phyloP scores from a whole-genome alignment of 2,113 vertebrate species.

The Trogon melanurus region DNA sequence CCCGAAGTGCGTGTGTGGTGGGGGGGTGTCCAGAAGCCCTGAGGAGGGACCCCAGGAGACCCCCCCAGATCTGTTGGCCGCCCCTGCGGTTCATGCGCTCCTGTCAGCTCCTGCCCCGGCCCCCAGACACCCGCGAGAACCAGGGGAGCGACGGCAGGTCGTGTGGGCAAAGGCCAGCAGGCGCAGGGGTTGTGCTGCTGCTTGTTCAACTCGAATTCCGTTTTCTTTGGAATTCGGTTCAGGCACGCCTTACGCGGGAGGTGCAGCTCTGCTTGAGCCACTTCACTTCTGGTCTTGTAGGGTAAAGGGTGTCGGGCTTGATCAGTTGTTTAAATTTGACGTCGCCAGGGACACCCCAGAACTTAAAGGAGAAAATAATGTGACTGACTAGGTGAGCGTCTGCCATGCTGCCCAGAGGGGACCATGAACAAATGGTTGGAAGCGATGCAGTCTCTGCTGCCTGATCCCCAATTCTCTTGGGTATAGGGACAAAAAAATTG shows the following conservation, averaged over 20 bases:
- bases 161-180: rapidly evolving
- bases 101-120: too few relatives aligned
- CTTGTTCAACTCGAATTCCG: rapidly evolving
- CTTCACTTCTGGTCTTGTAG: rapidly evolving
- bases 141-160: rapidly evolving
- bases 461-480: not conserved
- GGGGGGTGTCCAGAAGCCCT: too few relatives aligned
- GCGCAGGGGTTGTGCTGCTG: not conserved
- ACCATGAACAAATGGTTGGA: rapidly evolving
- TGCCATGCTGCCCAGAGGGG: rapidly evolving
- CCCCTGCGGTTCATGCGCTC: rapidly evolving
- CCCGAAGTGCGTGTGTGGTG: not conserved
- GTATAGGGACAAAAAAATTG: not conserved
- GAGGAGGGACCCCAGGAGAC: not conserved
- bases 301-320: rapidly evolving
- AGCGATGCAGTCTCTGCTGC: not conserved
- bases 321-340: rapidly evolving
- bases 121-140: rapidly evolving
- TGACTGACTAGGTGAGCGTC: not conserved
- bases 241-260: not conserved
- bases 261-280: not conserved
- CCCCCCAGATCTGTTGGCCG: not conserved
- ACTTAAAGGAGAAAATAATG: too few relatives aligned
- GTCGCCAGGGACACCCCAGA: not conserved
- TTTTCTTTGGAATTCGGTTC: not conserved